A percentile compares a stretch with the other conserved stretches of the same genome.
Evolutionary conservation across 2,888 invertebrate genomes (phyloP).

Genomic region (Ophion obscuratus): DNA sequence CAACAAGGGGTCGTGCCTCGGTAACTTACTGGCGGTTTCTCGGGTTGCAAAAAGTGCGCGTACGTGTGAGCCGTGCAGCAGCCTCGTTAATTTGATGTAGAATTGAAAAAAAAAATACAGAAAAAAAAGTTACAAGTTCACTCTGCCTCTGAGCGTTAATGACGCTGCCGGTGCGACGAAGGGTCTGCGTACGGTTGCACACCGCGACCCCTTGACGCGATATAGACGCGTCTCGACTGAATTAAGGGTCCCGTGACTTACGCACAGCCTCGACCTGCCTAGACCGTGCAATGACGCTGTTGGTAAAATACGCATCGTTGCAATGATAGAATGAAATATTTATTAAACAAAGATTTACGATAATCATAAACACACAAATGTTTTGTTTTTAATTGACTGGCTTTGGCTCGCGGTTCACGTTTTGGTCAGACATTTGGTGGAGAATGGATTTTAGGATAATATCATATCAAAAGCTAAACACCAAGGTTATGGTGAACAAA

Average conservation of each 20-base stretch:
- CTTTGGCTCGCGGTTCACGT: too few species aligned
- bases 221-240: conserved; percentile 16
- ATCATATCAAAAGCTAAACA: too few species aligned
- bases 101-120: not conserved
- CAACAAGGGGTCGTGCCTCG: not conserved
- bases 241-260: conserved; percentile 24
- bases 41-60: conserved; percentile 8
- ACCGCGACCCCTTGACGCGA: conserved; percentile 20
- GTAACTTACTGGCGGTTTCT: conserved; percentile 24
- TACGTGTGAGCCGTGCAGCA: conserved; percentile 15
- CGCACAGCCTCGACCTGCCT: conserved; percentile 3
- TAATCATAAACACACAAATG: not conserved
- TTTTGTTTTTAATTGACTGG: not conserved
- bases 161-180: conserved; percentile 42
- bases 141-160: conserved; percentile 50
- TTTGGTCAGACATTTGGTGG: too few species aligned
- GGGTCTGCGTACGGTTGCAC: conserved; percentile 1
- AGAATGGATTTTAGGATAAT: too few species aligned
- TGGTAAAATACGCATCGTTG: not conserved
- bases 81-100: conserved; percentile 42
- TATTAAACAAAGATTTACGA: not conserved
- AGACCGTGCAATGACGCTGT: not conserved
- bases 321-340: not conserved
- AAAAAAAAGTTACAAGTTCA: conserved; percentile 35
- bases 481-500: too few species aligned